Conservation (phyloP, 2,888 invertebrate species). For the Ennomos quercinarius region DNA sequence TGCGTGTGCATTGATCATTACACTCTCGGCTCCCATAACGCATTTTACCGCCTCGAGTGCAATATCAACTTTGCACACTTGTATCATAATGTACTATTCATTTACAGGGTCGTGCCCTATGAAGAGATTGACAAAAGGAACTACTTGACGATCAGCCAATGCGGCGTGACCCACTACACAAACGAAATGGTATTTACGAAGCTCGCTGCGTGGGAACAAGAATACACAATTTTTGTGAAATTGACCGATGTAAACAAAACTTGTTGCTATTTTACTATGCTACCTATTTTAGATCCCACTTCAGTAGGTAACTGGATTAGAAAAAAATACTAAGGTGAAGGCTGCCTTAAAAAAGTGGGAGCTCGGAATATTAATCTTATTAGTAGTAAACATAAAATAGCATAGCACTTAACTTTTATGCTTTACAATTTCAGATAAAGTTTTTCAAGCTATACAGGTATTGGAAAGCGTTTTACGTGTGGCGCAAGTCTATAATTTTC, state of each 20-base stretch:
- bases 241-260: constrained; percentile 86
- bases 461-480: constrained; percentile 93
- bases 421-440: constrained; percentile 79
- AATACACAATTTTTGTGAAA: constrained; percentile 91
- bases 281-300: too few relatives aligned
- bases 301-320: too few relatives aligned
- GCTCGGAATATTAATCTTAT: too few relatives aligned
- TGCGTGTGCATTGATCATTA: too few relatives aligned
- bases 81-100: too few relatives aligned
- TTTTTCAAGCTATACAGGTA: constrained; percentile 88
- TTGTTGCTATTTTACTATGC: constrained; percentile 22
- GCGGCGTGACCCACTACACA: constrained; percentile 92
- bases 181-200: constrained; percentile 92
- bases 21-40: too few relatives aligned
- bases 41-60: too few relatives aligned
- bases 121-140: constrained; percentile 88
- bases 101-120: constrained; percentile 89
- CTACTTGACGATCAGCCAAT: constrained; percentile 92
- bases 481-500: constrained; percentile 90
- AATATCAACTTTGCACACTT: too few relatives aligned
- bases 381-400: too few relatives aligned
- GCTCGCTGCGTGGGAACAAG: constrained; percentile 92
- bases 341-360: too few relatives aligned
- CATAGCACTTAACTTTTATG: too few relatives aligned
- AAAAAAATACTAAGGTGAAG: too few relatives aligned